These are phyloP conservation scores for Hapalemur alaotrensis DNA, from an alignment of 2,797 vertebrate genomes.

Conservation along the genomic window DNA sequence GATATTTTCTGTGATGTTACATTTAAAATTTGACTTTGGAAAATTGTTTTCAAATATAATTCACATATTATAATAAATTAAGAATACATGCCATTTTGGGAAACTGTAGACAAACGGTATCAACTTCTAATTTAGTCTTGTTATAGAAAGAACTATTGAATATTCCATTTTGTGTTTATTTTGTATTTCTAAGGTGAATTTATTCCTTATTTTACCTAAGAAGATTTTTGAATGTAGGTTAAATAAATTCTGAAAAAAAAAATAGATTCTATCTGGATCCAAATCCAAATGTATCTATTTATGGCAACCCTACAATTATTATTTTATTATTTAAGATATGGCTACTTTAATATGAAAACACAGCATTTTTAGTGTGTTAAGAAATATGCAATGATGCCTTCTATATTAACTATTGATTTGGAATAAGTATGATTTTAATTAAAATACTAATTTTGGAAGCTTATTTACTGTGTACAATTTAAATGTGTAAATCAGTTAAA, in stretches of 20 bases:
- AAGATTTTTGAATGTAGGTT: not conserved
- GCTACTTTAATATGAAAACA: not conserved
- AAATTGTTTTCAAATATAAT: constrained; percentile 15
- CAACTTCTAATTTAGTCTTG: not conserved
- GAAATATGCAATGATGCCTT: not conserved
- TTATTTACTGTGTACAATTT: not conserved
- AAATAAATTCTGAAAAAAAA: not conserved
- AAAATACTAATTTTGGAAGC: not conserved
- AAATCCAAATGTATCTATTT: not conserved
- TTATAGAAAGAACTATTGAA: not conserved
- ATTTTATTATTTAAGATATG: not conserved
- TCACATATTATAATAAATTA: not conserved
- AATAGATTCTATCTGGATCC: not conserved
- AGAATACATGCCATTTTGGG: not conserved
- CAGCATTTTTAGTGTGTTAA: not conserved
- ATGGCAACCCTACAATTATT: not conserved
- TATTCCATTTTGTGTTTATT: not conserved
- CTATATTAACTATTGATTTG: not conserved
- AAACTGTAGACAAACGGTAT: not conserved
- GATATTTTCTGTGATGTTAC: not conserved
- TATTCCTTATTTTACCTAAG: not conserved
- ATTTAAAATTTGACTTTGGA: not conserved
- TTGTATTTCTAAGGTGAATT: not conserved
- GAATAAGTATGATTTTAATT: not conserved
- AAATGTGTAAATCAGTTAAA: not conserved